phyloP scores from a whole-genome alignment of 2,888 invertebrate genomes.

The Hyposoter didymator region DNA sequence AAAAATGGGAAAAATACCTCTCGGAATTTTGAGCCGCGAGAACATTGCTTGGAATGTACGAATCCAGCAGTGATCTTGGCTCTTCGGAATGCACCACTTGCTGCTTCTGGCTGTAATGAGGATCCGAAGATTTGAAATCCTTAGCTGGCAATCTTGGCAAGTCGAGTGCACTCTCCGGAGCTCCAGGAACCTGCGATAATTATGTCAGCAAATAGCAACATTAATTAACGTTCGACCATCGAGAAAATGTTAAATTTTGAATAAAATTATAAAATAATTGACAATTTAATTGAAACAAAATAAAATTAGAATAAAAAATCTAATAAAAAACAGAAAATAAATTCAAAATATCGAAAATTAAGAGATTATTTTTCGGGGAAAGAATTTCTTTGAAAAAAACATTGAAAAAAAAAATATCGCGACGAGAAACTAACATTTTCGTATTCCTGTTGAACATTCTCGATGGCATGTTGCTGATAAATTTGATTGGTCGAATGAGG shows the following conservation, averaged over 20 bases:
- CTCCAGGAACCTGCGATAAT: conserved; percentile 60
- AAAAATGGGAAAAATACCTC: conserved; percentile 71
- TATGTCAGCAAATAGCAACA: no score
- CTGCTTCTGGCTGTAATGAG: conserved; percentile 72
- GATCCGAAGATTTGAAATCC: conserved; percentile 73
- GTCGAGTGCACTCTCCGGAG: conserved; percentile 71
- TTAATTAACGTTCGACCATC: no score
- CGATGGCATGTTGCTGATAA: conserved; percentile 73
- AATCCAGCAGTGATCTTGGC: conserved; percentile 85
- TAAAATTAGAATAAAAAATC: conserved; percentile 22
- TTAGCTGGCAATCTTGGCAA: conserved; percentile 77
- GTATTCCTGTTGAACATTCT: conserved; percentile 72
- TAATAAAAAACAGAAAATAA: neutral
- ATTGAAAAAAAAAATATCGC: neutral
- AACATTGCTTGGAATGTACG: conserved; percentile 84
- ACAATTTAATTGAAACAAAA: neutral
- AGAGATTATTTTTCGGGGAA: neutral
- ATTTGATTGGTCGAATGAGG: conserved; percentile 75
- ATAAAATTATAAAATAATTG: no score
- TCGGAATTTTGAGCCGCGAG: conserved; percentile 80
- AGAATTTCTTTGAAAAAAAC: neutral
- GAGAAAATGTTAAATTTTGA: no score
- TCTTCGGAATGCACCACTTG: conserved; percentile 70
- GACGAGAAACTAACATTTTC: conserved; percentile 71
- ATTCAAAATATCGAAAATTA: neutral